These are phyloP conservation scores for Micrasema longulum DNA, from an alignment of 1,140 invertebrate genomes.

Conservation along the genomic window DNA sequence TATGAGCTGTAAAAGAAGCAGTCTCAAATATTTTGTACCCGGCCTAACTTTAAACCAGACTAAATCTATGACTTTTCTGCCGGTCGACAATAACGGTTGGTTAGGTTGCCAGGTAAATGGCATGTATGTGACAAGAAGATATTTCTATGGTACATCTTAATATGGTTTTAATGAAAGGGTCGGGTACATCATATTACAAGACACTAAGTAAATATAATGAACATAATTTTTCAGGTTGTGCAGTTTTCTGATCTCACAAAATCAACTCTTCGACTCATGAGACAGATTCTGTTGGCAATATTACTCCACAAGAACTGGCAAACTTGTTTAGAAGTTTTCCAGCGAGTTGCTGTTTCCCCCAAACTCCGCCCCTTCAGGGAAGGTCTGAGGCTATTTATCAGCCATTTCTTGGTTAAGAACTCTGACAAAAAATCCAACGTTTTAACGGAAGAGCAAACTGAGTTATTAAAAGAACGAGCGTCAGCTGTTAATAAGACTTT, in stretches of 20 bases:
- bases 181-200: too few species aligned
- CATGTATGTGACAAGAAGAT: too few species aligned
- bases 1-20: too few species aligned
- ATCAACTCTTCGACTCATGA: conserved; percentile 75
- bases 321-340: conserved; percentile 72
- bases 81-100: too few species aligned
- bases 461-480: conserved; percentile 67
- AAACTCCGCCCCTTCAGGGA: conserved; percentile 81
- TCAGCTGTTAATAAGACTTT: conserved; percentile 71
- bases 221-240: conserved; percentile 76
- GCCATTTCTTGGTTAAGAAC: conserved; percentile 81
- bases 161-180: too few species aligned
- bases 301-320: conserved; percentile 74
- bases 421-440: conserved; percentile 64
- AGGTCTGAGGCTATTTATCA: conserved; percentile 82
- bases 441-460: conserved; percentile 65
- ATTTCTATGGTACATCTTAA: too few species aligned
- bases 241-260: conserved; percentile 84
- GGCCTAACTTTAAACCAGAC: too few species aligned
- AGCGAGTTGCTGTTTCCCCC: conserved; percentile 72
- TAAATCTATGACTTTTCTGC: too few species aligned
- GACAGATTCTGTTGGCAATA: conserved; percentile 77
- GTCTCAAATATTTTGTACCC: too few species aligned
- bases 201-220: too few species aligned
- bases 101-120: too few species aligned